These are phyloP conservation scores for Petroica traversi DNA, from an alignment of 2,113 vertebrate genomes.

Conservation along the genomic window DNA sequence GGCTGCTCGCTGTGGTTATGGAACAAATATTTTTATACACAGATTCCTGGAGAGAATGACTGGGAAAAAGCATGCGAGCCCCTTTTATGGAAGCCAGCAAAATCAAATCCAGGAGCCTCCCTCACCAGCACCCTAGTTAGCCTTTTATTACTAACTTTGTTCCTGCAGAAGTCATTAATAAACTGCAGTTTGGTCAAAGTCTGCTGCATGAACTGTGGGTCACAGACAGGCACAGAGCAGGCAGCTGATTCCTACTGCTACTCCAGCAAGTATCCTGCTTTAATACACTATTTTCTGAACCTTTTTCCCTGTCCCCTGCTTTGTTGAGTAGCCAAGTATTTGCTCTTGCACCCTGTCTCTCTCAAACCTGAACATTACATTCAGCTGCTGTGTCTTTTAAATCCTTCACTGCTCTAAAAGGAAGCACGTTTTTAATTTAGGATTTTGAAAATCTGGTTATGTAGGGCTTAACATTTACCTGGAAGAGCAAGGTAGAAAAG, in stretches of 20 bases:
- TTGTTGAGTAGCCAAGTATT: not conserved
- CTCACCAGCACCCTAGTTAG: not conserved
- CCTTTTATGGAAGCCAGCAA: conserved; percentile 5
- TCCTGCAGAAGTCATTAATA: not conserved
- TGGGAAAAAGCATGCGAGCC: not conserved
- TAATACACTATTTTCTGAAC: not conserved
- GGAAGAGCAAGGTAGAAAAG: not conserved
- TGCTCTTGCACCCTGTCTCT: not conserved
- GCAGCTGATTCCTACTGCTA: not conserved
- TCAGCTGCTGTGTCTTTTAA: not conserved
- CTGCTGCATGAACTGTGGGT: not conserved
- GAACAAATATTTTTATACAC: conserved; percentile 24
- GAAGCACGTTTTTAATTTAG: not conserved
- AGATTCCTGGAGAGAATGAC: conserved; percentile 25
- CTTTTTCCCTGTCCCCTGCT: not conserved
- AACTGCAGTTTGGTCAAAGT: not conserved
- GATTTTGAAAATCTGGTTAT: not conserved
- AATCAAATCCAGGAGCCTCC: not conserved
- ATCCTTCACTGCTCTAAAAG: not conserved
- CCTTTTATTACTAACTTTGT: not conserved
- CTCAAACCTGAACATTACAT: not conserved
- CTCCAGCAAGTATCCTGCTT: not conserved
- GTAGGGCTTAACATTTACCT: not conserved
- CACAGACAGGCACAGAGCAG: not conserved
- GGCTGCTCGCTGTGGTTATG: not conserved